phyloP scores from a whole-genome alignment of 2,113 vertebrate species.

The Varanus komodoensis region DNA sequence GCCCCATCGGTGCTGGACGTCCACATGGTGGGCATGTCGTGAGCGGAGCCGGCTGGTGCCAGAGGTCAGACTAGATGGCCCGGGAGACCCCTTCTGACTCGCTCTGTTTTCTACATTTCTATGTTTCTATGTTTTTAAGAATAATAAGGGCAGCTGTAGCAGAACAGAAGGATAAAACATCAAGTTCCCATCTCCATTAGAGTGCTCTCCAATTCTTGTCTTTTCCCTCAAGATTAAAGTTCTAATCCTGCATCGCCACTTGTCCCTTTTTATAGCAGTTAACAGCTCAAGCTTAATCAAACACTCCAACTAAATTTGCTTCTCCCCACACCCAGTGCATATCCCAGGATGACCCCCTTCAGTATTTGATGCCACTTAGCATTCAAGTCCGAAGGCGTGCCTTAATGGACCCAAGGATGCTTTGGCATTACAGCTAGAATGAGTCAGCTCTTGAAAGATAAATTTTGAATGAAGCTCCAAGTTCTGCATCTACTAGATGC shows the following conservation, averaged over 20 bases:
- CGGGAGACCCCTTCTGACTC: too few relatives aligned
- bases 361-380: slow-evolving; percentile 36
- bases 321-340: not conserved
- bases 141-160: not conserved
- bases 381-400: slow-evolving; percentile 22
- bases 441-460: not conserved
- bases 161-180: not conserved
- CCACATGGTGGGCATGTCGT: too few relatives aligned
- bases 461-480: not conserved
- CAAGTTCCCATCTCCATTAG: not conserved
- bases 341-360: not conserved
- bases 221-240: not conserved
- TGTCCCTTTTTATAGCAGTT: not conserved
- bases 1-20: too few relatives aligned
- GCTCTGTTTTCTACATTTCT: too few relatives aligned
- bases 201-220: not conserved
- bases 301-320: not conserved
- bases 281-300: not conserved
- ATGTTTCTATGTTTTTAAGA: too few relatives aligned
- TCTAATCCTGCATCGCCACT: not conserved
- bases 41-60: too few relatives aligned
- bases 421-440: not conserved
- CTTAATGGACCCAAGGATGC: not conserved
- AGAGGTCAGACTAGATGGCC: too few relatives aligned
- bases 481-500: not conserved